These are phyloP conservation scores for Montipora foliosa DNA, from an alignment of 64 coral and sea anemone genomes.

Conservation along the genomic window DNA sequence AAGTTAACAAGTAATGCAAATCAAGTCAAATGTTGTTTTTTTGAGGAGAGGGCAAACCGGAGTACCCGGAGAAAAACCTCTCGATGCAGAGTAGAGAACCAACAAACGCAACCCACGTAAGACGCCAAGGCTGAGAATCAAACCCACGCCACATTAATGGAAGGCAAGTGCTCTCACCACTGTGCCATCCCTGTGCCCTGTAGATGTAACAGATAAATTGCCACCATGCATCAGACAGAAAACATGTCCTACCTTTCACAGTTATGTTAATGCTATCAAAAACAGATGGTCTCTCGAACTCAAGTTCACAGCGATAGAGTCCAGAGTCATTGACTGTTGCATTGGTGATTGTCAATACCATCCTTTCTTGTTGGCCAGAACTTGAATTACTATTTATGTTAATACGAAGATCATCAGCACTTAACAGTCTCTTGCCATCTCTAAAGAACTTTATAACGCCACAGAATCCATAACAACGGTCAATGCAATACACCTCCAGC, in stretches of 20 bases:
- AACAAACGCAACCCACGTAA: no score
- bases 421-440: not conserved
- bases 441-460: not conserved
- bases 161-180: no score
- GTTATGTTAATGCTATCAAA: slow-evolving; percentile 13
- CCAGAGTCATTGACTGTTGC: slow-evolving; percentile 57
- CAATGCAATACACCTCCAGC: not conserved
- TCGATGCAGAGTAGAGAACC: no score
- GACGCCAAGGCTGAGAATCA: no score
- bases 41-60: no score
- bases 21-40: no score
- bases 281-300: not conserved
- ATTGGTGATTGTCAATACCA: slow-evolving; percentile 24
- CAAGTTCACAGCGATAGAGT: slow-evolving; percentile 7
- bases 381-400: not conserved
- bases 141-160: no score
- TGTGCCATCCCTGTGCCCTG: no score
- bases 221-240: no score
- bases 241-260: slow-evolving; percentile 27
- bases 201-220: no score
- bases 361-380: not conserved
- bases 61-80: no score
- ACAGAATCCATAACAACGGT: not conserved
- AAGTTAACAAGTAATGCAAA: no score
- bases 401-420: not conserved